phyloP scores from a whole-genome alignment of 2,888 invertebrate genomes.

The Acleris emargana region DNA sequence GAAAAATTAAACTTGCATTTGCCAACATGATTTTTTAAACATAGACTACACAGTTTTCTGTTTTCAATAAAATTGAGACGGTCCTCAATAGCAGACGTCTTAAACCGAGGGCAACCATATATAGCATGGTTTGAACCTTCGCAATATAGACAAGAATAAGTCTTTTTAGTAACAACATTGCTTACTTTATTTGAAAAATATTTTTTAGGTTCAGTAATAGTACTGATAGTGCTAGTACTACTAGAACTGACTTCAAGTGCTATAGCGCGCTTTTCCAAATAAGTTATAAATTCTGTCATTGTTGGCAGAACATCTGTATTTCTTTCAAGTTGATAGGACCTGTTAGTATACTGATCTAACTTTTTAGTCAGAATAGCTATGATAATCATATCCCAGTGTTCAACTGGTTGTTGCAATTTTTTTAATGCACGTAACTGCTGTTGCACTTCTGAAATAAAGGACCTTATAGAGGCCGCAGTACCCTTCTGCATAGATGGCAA shows the following conservation, averaged over 20 bases:
- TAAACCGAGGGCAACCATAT: slow-evolving; percentile 5
- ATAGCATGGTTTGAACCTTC: not conserved
- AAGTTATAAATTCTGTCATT: slow-evolving; percentile 23
- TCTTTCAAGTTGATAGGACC: slow-evolving; percentile 1
- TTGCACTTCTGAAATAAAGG: slow-evolving; percentile 9
- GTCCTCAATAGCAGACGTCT: not conserved
- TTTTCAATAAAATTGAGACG: not conserved
- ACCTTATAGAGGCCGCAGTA: not conserved
- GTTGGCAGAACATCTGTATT: no score
- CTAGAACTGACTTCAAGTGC: slow-evolving; percentile 30
- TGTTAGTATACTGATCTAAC: slow-evolving; percentile 3
- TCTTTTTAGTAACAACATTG: slow-evolving; percentile 13
- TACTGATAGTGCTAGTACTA: not conserved
- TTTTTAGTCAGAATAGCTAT: not conserved
- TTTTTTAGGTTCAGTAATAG: not conserved
- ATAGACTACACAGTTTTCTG: slow-evolving; percentile 5
- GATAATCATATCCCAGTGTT: slow-evolving; percentile 15
- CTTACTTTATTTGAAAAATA: slow-evolving; percentile 23
- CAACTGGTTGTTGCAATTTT: slow-evolving; percentile 2
- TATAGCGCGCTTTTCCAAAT: slow-evolving; percentile 35
- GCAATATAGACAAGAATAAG: not conserved
- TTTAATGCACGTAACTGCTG: slow-evolving; percentile 18
- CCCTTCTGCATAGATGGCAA: no score
- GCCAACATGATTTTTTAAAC: not conserved
- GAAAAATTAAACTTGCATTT: slow-evolving; percentile 1